These are phyloP conservation scores for Microctonus aethiopoides DNA, from an alignment of 2,888 invertebrate genomes.

Conservation along the genomic window DNA sequence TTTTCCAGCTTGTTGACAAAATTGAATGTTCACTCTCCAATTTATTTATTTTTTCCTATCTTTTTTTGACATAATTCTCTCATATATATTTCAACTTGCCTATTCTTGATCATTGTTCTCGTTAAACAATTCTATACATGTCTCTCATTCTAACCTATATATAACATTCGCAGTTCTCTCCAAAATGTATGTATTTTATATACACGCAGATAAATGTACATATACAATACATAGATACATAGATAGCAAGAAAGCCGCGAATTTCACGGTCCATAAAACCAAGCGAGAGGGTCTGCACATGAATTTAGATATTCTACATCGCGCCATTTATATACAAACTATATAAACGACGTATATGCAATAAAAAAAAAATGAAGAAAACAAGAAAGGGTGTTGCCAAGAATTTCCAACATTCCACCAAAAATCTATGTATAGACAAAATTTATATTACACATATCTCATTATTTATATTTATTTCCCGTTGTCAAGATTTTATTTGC, in stretches of 20 bases:
- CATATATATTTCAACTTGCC: not conserved
- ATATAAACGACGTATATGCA: not conserved
- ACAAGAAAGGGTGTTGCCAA: not conserved
- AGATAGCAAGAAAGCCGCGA: not conserved
- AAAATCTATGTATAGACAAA: not conserved
- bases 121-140: not conserved
- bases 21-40: not conserved
- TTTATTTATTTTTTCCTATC: not conserved
- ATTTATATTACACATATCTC: not conserved
- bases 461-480: constrained; percentile 1
- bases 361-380: not conserved
- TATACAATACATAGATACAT: too few relatives aligned
- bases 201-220: not conserved
- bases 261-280: constrained; percentile 8
- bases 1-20: constrained; percentile 7
- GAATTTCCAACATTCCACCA: not conserved
- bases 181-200: not conserved
- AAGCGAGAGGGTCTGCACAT: not conserved
- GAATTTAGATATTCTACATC: not conserved
- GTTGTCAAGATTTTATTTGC: not conserved
- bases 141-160: not conserved
- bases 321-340: not conserved
- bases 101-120: not conserved
- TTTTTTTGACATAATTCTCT: too few relatives aligned
- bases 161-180: not conserved